These are phyloP conservation scores for Malacosoma neustria DNA, from an alignment of 2,888 invertebrate genomes.

Conservation along the genomic window DNA sequence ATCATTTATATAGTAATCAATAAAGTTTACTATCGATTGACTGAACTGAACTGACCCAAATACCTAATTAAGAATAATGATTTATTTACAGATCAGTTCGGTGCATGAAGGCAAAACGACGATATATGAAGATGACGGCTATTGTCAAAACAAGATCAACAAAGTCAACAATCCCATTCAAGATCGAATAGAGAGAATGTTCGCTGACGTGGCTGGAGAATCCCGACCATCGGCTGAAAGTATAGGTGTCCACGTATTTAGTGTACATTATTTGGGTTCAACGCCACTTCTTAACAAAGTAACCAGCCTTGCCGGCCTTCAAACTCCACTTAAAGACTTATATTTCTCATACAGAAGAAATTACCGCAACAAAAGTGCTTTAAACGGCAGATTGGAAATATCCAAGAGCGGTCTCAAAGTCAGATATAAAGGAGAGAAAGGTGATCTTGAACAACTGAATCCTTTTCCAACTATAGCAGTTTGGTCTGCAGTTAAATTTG, in stretches of 20 bases:
- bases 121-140: constrained; percentile 55
- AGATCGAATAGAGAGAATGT: constrained; percentile 90
- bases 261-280: constrained; percentile 88
- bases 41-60: too few relatives aligned
- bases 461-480: constrained; percentile 94
- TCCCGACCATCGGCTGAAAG: constrained; percentile 60
- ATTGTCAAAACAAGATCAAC: constrained; percentile 51
- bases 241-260: constrained; percentile 76
- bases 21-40: too few relatives aligned
- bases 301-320: constrained; percentile 87
- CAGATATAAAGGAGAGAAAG: constrained; percentile 77
- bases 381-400: constrained; percentile 79
- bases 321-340: constrained; percentile 84
- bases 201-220: constrained; percentile 81
- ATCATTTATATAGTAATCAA: too few relatives aligned
- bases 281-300: constrained; percentile 85
- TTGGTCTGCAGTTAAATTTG: constrained; percentile 93
- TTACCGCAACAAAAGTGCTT: constrained; percentile 60
- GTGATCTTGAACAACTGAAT: constrained; percentile 80
- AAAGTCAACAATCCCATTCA: constrained; percentile 82
- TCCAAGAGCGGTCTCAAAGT: constrained; percentile 82
- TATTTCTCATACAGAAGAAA: constrained; percentile 79
- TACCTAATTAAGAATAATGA: too few relatives aligned
- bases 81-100: constrained; percentile 54
- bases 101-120: constrained; percentile 41